Base-by-base conservation (phyloP, 64 coral and sea anemone genomes). In the Catalaphyllia jardinei region DNA sequence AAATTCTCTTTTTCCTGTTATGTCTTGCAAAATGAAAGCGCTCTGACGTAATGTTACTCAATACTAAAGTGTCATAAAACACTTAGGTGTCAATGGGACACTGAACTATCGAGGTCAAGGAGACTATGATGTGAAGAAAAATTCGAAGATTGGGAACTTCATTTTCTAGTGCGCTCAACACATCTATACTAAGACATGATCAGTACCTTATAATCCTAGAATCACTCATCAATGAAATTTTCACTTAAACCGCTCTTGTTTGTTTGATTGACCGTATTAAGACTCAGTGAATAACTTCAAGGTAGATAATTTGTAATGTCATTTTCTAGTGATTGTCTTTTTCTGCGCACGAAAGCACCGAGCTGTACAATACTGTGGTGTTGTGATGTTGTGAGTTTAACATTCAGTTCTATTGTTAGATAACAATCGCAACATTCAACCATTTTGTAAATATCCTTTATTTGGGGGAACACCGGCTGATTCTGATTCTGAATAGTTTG, bases 21-120 rank as follows among this genome's bases (percentile, higher is more conserved):
- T 85, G 81, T 85, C 81, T 85, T 52, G 38, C 11, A 50, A 71
- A 50, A 71, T 71, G 62, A 85, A 71, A 50, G 31, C 14, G 14
- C 8, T 84, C 81, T 85, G 81, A 85, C 81, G 81, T 85, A 85
- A 85, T 85, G 20, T 85, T 85, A 85, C 33, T 67, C 62, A 85
- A 85, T 85, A 17, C 42, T 25, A 17, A 20, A 29, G 76, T 79
- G 80, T 39, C 31, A 39, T 63, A 22, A 33, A 31, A n/a, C 59
- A 83, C 18, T 30, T 42, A 67, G 62, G 60, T 83, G 33, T 85
- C 11, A 27, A 29, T 35, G 13, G 62, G 6, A 71, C 39, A 33
- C 49, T 8, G 15, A n/a, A 13, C 19, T 79, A 61, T 30, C 25
- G 16, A 80, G 15, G 52, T 61, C 55, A 80, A 61, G 24, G 27